These are phyloP conservation scores for Imbricaverruca yamaguchii DNA, from an alignment of 2,888 invertebrate species.

Conservation along the genomic window DNA sequence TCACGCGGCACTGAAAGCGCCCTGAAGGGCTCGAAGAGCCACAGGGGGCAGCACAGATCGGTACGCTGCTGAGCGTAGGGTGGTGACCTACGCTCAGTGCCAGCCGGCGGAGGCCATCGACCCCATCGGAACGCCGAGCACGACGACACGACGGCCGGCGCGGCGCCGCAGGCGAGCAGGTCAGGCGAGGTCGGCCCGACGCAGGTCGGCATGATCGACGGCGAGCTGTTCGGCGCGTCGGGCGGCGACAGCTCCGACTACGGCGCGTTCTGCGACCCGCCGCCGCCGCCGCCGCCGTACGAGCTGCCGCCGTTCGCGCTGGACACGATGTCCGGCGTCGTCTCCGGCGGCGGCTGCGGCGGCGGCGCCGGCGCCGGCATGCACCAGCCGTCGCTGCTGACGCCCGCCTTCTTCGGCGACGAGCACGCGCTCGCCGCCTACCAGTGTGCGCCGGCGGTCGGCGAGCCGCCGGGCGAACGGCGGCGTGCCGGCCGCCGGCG, in stretches of 20 bases:
- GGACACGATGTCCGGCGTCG: neutral
- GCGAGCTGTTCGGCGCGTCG: neutral
- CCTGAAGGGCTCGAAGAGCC: no score
- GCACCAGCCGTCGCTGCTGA: neutral
- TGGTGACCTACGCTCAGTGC: no score
- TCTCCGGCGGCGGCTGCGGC: neutral
- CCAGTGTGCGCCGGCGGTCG: slow-evolving; percentile 24
- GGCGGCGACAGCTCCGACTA: slow-evolving; percentile 24
- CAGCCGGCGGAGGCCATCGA: neutral
- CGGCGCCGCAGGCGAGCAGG: no score
- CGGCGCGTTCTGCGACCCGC: slow-evolving; percentile 18
- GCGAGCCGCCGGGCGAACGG: slow-evolving; percentile 25
- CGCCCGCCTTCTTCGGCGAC: neutral
- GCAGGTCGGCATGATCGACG: neutral
- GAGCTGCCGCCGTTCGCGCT: neutral
- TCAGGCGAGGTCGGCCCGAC: no score
- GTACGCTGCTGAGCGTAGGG: no score
- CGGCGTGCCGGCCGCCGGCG: slow-evolving; percentile 27
- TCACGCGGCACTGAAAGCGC: no score
- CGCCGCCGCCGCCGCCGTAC: slow-evolving; percentile 14
- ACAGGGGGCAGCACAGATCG: no score
- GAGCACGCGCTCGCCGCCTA: neutral
- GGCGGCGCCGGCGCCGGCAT: neutral
- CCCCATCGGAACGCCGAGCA: no score
- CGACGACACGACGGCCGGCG: no score